Evolutionary conservation across 2,113 vertebrate genomes (phyloP).

Genomic region (Pedionomus torquatus): DNA sequence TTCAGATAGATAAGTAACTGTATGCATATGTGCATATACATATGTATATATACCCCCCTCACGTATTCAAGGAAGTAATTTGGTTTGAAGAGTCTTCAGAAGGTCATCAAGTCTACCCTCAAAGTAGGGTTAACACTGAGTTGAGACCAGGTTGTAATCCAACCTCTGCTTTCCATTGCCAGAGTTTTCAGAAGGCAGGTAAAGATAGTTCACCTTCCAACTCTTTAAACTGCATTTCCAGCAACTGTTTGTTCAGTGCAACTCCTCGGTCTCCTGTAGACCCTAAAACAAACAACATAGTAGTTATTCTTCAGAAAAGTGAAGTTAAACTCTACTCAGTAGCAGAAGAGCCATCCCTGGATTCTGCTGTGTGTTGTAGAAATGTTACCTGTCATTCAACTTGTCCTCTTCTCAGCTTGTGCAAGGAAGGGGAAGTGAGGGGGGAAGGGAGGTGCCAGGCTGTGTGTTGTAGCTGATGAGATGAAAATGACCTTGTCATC

Average conservation of each 20-base stretch:
- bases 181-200: background rate
- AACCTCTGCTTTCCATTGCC: background rate
- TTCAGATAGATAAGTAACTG: background rate
- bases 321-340: background rate
- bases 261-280: background rate
- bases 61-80: background rate
- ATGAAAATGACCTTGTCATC: slow-evolving; percentile 26
- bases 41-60: background rate
- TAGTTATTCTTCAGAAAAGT: background rate
- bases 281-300: background rate
- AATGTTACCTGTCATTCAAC: background rate
- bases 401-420: background rate
- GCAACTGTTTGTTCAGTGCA: background rate
- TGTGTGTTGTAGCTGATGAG: background rate
- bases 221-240: background rate
- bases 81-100: background rate
- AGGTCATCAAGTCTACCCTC: background rate
- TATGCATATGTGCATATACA: background rate
- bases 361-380: background rate
- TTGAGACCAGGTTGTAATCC: background rate
- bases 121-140: background rate
- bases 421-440: background rate
- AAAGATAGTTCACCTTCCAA: background rate
- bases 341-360: background rate
- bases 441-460: background rate